Base-by-base conservation (phyloP, 2,113 vertebrate species). In the Corythaeola cristata region DNA sequence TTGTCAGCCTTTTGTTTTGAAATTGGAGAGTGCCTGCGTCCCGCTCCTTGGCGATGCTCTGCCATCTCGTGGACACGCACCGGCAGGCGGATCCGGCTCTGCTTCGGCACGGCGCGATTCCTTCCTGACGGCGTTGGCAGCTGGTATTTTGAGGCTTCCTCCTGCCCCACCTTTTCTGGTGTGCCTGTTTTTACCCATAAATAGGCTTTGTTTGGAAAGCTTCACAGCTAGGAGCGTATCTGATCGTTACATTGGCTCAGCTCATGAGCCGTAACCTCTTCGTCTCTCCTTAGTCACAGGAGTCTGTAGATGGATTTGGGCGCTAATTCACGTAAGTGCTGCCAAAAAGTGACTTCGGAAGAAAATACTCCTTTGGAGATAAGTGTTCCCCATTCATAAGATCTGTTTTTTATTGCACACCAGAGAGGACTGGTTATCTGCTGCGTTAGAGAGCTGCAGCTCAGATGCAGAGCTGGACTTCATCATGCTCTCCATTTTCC, bases 31-130 rank as follows among this genome's bases (percentile, higher is more conserved):
- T 8, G 17, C 2, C 1, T 50, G 58, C 32, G 21, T 81, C 33
- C 6, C 1, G 6, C n/a, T 77, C 35, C 27, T 22, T 2, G 2
- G n/a, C 45, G 77, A 12, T 50, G 58, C 80, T 44, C 96, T 96
- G 96, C 96, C 96, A 95, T 58, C 96, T 97, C 9, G 85, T 97
- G 96, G 96, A 39, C 80, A 27, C 1, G 15, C 59, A 11, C 26
- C 5, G 67, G 17, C 33, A 30, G 50, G n/a, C 4, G 1, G 49
- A 39, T 37, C 67, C 4, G 0, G n/a, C 68, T 56, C 12, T 0
- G 0, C 56, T n/a, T 20, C 7, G 0, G n/a, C 2, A 6, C 50
- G 17, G 17, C 35, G 3, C 49, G n/a, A 4, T 55, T 68, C 15
- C n/a, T 21, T 72, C 15, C 0, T 3, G 9, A 44, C 28, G 15